Evolutionary conservation across 2,888 invertebrate species (phyloP).

Genomic region (Fissipunctia ypsillon): DNA sequence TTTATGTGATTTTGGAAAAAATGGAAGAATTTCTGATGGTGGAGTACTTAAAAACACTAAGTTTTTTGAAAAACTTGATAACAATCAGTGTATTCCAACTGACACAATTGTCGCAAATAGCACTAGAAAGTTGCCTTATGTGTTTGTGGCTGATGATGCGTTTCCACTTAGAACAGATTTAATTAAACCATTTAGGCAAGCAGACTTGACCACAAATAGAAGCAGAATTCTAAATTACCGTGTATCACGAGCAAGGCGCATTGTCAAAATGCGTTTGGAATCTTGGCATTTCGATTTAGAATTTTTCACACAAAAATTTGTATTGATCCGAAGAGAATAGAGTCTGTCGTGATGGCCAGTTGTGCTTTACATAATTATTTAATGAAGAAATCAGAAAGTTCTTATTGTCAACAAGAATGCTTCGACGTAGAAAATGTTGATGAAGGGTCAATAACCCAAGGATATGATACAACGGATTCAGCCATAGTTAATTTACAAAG

Average conservation of each 20-base stretch:
- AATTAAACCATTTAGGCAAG: neutral
- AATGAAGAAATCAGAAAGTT: neutral
- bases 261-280: neutral
- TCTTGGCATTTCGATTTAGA: neutral
- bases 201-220: neutral
- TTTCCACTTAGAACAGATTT: slow-evolving; percentile 1
- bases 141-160: neutral
- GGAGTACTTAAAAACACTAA: neutral
- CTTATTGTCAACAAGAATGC: neutral
- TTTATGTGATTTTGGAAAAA: neutral
- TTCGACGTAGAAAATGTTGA: neutral
- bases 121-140: neutral
- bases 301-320: neutral
- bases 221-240: neutral
- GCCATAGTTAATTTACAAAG: neutral
- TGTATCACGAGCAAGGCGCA: neutral
- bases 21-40: neutral
- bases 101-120: neutral
- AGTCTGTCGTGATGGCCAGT: neutral
- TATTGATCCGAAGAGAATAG: neutral
- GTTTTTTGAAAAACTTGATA: slow-evolving; percentile 1
- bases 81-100: neutral
- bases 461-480: neutral
- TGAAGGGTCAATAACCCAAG: neutral
- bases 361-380: slow-evolving; percentile 2